Percentiles rank a stretch among this genome's conserved stretches.
phyloP scores from a whole-genome alignment of 2,113 vertebrate species.

The Tenebrosternarchus preto region DNA sequence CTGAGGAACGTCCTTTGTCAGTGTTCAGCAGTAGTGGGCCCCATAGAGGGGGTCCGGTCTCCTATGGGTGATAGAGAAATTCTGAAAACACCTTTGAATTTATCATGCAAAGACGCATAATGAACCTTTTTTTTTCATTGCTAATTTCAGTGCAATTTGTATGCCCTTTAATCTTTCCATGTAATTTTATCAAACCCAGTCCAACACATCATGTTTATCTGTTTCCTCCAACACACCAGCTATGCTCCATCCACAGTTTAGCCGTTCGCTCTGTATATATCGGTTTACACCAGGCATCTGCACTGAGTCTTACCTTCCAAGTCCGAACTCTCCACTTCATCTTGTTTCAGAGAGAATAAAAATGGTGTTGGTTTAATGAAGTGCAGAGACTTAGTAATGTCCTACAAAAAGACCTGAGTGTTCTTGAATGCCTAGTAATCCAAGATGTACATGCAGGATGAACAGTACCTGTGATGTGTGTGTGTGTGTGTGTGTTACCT shows the following conservation, averaged over 20 bases:
- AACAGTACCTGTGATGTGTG: neutral
- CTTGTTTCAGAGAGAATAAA: constrained; percentile 66
- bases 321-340: constrained; percentile 77
- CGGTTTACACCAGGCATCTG: constrained; percentile 37
- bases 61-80: too few relatives aligned
- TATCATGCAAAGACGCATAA: too few relatives aligned
- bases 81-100: too few relatives aligned
- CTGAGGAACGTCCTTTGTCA: too few relatives aligned
- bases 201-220: neutral
- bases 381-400: constrained; percentile 15
- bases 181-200: constrained; percentile 4
- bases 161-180: neutral
- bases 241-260: constrained; percentile 1
- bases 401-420: neutral
- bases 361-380: constrained; percentile 54
- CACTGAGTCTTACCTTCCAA: constrained; percentile 74
- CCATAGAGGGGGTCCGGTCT: too few relatives aligned
- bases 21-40: too few relatives aligned
- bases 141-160: neutral
- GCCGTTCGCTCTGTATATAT: constrained; percentile 25
- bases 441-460: neutral
- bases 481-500: constrained; percentile 70
- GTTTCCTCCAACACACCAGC: neutral
- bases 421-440: neutral
- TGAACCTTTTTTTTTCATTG: neutral